A percentile compares a stretch with the other conserved stretches of the same genome.
phyloP scores from a whole-genome alignment of 2,797 vertebrate genomes.

The Lindbergichthys nudifrons region DNA sequence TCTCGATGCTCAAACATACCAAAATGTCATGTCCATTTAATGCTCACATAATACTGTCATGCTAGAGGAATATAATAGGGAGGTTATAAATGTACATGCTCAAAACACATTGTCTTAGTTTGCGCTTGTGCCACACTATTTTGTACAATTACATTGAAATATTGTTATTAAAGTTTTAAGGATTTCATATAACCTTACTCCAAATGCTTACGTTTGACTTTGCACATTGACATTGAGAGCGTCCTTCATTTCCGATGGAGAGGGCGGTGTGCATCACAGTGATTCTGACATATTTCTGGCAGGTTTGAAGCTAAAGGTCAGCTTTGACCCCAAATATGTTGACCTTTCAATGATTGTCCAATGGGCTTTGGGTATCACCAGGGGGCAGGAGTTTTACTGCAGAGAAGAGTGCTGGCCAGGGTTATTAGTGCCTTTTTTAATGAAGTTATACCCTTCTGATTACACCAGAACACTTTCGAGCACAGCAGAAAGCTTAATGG shows the following conservation, averaged over 20 bases:
- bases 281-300: neutral
- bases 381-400: neutral
- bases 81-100: neutral
- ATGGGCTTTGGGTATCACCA: neutral
- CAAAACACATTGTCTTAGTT: neutral
- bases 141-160: neutral
- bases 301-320: constrained; percentile 2
- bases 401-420: neutral
- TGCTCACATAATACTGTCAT: neutral
- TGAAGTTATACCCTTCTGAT: neutral
- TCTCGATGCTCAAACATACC: neutral
- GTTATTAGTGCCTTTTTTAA: neutral
- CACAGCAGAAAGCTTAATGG: neutral
- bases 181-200: neutral
- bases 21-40: neutral
- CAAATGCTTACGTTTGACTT: too few relatives aligned
- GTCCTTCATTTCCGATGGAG: neutral
- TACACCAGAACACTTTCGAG: neutral
- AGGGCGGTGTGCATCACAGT: neutral
- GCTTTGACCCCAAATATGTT: constrained; percentile 1
- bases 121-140: neutral
- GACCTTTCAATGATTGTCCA: neutral
- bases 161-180: neutral
- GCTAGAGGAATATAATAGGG: neutral
- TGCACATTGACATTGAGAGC: neutral